Evolutionary conservation across 2,113 vertebrate species (phyloP).

Genomic region (Struthio camelus): DNA sequence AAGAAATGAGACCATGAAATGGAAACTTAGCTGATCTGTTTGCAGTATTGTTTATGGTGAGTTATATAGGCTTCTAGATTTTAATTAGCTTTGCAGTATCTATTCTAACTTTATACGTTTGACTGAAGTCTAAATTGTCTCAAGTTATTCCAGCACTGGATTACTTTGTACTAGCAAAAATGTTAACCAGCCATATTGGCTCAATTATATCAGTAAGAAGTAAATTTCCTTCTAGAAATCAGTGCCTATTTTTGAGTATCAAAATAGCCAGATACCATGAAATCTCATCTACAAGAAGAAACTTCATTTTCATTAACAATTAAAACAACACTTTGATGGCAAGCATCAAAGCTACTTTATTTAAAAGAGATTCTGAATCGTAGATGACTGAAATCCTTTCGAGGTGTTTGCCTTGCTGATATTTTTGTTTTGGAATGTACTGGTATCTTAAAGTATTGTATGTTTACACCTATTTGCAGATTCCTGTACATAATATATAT

Average conservation of each 20-base stretch:
- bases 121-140: constrained; percentile 43
- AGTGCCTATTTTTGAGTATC: constrained; percentile 73
- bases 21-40: constrained; percentile 40
- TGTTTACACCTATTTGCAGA: constrained; percentile 79
- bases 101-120: constrained; percentile 29
- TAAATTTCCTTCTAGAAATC: constrained; percentile 73
- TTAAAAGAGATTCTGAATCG: constrained; percentile 58
- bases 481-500: constrained; percentile 80
- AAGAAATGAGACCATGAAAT: constrained; percentile 11
- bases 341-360: constrained; percentile 44
- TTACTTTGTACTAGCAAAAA: constrained; percentile 61
- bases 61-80: constrained; percentile 53
- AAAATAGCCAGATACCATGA: constrained; percentile 38
- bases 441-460: constrained; percentile 72
- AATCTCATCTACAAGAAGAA: constrained; percentile 16
- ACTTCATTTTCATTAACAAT: constrained; percentile 32
- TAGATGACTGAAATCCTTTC: constrained; percentile 63
- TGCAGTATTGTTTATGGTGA: constrained; percentile 36
- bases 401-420: constrained; percentile 65
- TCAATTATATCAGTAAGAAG: constrained; percentile 69
- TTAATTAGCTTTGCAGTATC: constrained; percentile 46
- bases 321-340: constrained; percentile 14
- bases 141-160: constrained; percentile 60
- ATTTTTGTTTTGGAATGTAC: constrained; percentile 70
- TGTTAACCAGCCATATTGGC: constrained; percentile 74